Evolutionary conservation across 2,888 invertebrate species (phyloP).

Genomic region (Chalcis sispes): DNA sequence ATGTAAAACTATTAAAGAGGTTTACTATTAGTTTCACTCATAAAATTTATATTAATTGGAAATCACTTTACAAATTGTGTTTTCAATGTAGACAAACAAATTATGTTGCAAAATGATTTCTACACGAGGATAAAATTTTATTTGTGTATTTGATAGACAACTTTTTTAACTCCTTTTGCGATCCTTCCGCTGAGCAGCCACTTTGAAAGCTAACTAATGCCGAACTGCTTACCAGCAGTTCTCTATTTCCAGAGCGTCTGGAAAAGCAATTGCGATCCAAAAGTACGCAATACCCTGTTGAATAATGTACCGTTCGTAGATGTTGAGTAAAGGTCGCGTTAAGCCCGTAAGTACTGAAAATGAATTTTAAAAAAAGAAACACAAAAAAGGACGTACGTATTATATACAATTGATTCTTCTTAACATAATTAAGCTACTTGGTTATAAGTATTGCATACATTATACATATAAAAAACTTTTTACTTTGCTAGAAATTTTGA

Average conservation of each 20-base stretch:
- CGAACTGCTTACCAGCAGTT: conserved; percentile 56
- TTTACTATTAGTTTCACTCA: conserved; percentile 9
- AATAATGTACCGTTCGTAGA: conserved; percentile 75
- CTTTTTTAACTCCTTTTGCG: conserved; percentile 40
- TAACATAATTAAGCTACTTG: conserved; percentile 70
- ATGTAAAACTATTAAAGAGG: conserved; percentile 24
- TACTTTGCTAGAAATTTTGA: conserved; percentile 52
- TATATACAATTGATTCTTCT: conserved; percentile 73
- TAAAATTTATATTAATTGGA: conserved; percentile 4
- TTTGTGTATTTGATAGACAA: conserved; percentile 30
- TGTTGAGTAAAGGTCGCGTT: conserved; percentile 74
- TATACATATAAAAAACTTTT: conserved; percentile 66
- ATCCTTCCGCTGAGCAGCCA: conserved; percentile 34
- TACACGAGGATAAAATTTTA: conserved; percentile 7
- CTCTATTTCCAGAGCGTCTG: conserved; percentile 77
- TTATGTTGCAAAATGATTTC: conserved; percentile 35
- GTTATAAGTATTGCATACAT: conserved; percentile 61
- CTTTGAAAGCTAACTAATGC: conserved; percentile 53
- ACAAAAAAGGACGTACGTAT: conserved; percentile 75
- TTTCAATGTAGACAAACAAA: too few relatives aligned
- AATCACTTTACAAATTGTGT: conserved; percentile 16
- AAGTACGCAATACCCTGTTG: conserved; percentile 74
- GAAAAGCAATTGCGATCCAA: conserved; percentile 76
- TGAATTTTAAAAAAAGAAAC: conserved; percentile 59
- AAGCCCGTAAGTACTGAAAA: conserved; percentile 74